phyloP scores from a whole-genome alignment of 2,113 vertebrate genomes.

The Athene cunicularia region DNA sequence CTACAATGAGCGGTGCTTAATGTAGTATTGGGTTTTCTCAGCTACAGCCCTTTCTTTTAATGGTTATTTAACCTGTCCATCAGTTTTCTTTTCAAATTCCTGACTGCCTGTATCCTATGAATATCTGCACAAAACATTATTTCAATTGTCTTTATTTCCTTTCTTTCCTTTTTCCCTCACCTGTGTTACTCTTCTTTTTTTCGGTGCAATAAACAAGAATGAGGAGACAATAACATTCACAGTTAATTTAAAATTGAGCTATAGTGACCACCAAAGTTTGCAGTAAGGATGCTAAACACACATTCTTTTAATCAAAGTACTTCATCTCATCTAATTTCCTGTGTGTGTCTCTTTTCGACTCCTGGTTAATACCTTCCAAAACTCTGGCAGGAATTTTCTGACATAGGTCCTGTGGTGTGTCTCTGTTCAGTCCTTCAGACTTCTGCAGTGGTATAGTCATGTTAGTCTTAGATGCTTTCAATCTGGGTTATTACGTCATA shows the following conservation, averaged over 20 bases:
- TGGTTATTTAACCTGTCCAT: not conserved
- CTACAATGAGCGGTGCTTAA: not conserved
- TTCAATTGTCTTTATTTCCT: not conserved
- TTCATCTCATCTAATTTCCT: not conserved
- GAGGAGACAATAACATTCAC: not conserved
- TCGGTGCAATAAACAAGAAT: not conserved
- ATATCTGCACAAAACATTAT: not conserved
- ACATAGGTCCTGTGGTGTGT: not conserved
- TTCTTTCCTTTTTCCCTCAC: not conserved
- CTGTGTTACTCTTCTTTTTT: not conserved
- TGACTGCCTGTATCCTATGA: not conserved
- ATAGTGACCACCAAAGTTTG: not conserved
- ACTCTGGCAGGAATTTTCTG: not conserved
- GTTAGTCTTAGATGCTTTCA: not conserved
- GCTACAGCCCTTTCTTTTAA: not conserved
- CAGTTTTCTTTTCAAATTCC: not conserved
- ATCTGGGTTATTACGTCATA: not conserved
- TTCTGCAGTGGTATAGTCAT: not conserved
- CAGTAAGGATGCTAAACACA: not conserved
- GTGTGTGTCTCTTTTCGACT: not conserved
- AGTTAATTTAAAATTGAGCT: not conserved
- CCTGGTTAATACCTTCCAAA: not conserved
- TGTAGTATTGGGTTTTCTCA: not conserved
- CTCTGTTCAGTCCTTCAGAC: not conserved
- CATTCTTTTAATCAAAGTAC: not conserved